Base-by-base conservation (phyloP, 2,113 vertebrate species). In the Gambusia affinis region DNA sequence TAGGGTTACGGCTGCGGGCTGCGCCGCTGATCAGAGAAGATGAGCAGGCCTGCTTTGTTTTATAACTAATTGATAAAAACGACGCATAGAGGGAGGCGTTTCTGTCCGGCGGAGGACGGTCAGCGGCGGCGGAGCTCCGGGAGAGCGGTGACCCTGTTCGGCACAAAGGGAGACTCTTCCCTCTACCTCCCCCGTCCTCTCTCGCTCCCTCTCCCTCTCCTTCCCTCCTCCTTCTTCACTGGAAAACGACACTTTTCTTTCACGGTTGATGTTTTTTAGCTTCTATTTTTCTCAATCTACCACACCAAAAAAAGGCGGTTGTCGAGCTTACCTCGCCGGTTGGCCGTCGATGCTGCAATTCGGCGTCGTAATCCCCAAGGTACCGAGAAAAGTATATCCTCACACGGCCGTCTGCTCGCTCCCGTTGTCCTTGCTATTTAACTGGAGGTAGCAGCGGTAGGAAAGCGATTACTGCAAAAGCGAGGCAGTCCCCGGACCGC, bases 81-180 rank as follows among this genome's bases (percentile, higher is more conserved):
- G 88, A 72, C 80, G 87, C 84, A 83, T 14, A 70, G 67, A 37
- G 35, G 35, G 35, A 87, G 82, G 83, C 85, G 81, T 82, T 86
- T 70, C 67, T 72, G 86, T 29, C 72, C 60, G 64, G 76, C 70
- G 63, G 69, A 75, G 83, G 81, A 61, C 81, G 76, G 84, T 62
- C 37, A 67, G 60, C 75, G 80, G 72, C 70, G 10, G 74, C 76
- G 57, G 62, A 47, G 70, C 51, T 57, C 51, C 51, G 22, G 47
- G 47, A 22, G 47, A 51, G 87, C 86, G 24, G 83, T 87, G 90
- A 91, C 90, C 89, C 89, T 83, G 81, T 73, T 84, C 88, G 82
- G 93, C 92, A 94, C 94, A 94, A 94, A 94, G 93, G 85, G 84
- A 90, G 88, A 86, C 92, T 93, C 92, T 89, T 91, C 93, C 91